Evolutionary conservation across 2,888 invertebrate genomes (phyloP).

Genomic region (Protophormia terraenovae): DNA sequence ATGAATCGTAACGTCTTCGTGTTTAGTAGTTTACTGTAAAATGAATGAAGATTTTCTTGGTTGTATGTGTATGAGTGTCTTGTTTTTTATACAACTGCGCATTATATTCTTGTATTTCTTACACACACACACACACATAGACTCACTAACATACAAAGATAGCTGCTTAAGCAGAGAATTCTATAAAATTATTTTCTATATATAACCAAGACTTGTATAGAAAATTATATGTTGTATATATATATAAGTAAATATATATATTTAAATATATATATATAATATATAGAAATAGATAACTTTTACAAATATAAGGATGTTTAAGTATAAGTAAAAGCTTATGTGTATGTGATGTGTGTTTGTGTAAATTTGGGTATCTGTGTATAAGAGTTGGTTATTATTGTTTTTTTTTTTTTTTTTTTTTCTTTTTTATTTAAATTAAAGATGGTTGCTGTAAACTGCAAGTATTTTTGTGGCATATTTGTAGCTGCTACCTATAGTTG

Average conservation of each 20-base stretch:
- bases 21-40: background rate
- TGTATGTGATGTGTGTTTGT: slow-evolving; percentile 17
- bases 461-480: slow-evolving; percentile 54
- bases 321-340: background rate
- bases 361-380: background rate
- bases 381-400: slow-evolving; percentile 37
- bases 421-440: slow-evolving; percentile 42
- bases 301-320: background rate
- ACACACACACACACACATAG: slow-evolving; percentile 17
- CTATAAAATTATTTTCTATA: slow-evolving; percentile 22
- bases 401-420: background rate
- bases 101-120: slow-evolving; percentile 61
- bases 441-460: slow-evolving; percentile 60
- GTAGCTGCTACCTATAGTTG: background rate
- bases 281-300: slow-evolving; percentile 56
- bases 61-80: slow-evolving; percentile 64
- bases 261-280: slow-evolving; percentile 30
- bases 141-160: slow-evolving; percentile 10
- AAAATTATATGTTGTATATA: slow-evolving; percentile 59
- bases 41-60: slow-evolving; percentile 63
- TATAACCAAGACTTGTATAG: slow-evolving; percentile 42
- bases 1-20: slow-evolving; percentile 61
- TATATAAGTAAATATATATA: slow-evolving; percentile 38
- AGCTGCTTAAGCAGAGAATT: background rate
- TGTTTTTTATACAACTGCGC: slow-evolving; percentile 66